Percentiles rank a stretch among this genome's conserved stretches.
phyloP scores from a whole-genome alignment of 2,888 invertebrate genomes.

The Muschampia plurimacula region DNA sequence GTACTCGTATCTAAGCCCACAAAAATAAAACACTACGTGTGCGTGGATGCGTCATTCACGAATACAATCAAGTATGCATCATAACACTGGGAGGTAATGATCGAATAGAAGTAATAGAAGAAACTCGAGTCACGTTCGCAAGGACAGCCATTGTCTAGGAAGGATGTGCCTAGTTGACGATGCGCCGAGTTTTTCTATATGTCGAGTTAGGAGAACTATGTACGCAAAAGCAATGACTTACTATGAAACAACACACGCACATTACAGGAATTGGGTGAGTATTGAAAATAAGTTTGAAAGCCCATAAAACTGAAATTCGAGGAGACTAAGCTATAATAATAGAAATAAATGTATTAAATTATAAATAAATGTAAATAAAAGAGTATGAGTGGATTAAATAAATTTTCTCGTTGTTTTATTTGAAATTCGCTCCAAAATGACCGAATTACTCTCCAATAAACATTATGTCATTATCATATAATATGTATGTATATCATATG shows the following conservation, averaged over 20 bases:
- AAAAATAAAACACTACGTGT: not conserved
- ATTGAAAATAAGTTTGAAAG: not conserved
- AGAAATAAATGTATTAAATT: too few relatives aligned
- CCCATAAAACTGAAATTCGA: not conserved
- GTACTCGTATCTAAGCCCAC: not conserved
- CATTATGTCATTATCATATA: not conserved
- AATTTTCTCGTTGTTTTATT: not conserved
- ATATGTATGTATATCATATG: not conserved
- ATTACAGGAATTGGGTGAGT: not conserved
- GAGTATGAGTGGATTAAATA: too few relatives aligned
- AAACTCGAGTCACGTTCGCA: slow-evolving; percentile 53
- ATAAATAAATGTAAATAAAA: too few relatives aligned
- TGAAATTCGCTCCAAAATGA: not conserved
- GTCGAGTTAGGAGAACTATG: slow-evolving; percentile 7
- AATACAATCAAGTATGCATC: slow-evolving; percentile 31
- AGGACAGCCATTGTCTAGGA: slow-evolving; percentile 58
- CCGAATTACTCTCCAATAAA: not conserved
- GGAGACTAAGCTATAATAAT: too few relatives aligned
- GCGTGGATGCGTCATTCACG: slow-evolving; percentile 20
- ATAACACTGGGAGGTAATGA: slow-evolving; percentile 35
- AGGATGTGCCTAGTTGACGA: slow-evolving; percentile 56
- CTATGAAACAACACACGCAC: not conserved
- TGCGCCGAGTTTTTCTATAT: slow-evolving; percentile 32
- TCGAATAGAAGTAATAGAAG: slow-evolving; percentile 41
- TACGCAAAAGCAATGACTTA: slow-evolving; percentile 10